Evolutionary conservation across 2,113 vertebrate genomes (phyloP), one percentile per base, ranked within the genome.

Genomic region (Octodon degus): DNA sequence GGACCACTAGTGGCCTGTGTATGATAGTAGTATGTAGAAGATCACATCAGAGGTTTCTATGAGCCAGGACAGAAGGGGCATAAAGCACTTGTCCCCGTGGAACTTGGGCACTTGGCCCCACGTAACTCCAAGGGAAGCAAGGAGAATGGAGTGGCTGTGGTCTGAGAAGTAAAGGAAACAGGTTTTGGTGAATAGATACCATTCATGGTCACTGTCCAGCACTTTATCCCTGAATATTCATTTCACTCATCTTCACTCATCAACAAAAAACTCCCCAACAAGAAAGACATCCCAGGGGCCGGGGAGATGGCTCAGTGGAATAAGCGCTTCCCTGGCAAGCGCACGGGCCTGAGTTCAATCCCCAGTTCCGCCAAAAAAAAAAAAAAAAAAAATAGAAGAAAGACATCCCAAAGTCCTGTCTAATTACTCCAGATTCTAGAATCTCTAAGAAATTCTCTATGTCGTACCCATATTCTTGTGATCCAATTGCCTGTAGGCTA

Each of bases 151-250:
- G 67, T 85, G 79, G 8, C 13, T 47, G 0, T 32, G 62, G 76
- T n/a, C 37, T 40, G 62, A 27, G 55, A 95, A 40, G 76, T n/a
- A 34, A 43, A 97, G 22, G 27, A 85, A 91, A 89, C 34, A 83
- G 40, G 17, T 72, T 93, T 79, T 50, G 25, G 17, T 89, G 93
- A 82, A 58, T 1, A 85, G 7, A n/a, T 14, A 88, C 50, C 55
- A 30, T 91, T 90, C 40, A 76, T 1, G 0, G n/a, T 37, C 55
- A 84, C 34, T 53, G 30, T 8, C 22, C 24, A 92, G 62, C 37
- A 70, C 16, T 70, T 85, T 27, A 77, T 85, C 76, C 84, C 30
- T 63, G 67, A 83, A 72, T 53, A 90, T 25, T 47, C 37, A 92
- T 74, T 67, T 96, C 24, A 50, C 47, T 89, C 72, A 40, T 79